Percentiles rank a stretch among this genome's conserved stretches.
Conservation (phyloP, 2,888 invertebrate genomes). For the Trichopria drosophilae region DNA sequence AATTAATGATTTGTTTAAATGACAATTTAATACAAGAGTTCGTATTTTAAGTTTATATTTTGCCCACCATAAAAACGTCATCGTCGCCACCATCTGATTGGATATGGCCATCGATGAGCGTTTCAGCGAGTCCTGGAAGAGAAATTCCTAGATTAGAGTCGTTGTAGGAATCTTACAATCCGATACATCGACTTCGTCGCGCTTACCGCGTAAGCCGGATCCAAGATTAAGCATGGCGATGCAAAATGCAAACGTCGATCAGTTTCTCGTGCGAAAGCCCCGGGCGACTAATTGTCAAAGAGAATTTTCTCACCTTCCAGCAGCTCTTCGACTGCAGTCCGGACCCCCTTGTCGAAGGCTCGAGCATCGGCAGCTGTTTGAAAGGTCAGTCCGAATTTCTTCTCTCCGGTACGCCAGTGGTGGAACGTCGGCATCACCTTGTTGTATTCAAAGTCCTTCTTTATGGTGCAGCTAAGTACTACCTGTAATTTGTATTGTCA, state of each 20-base stretch:
- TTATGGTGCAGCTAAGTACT: slow-evolving; percentile 90
- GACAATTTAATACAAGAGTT: neutral
- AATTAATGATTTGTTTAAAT: slow-evolving; percentile 36
- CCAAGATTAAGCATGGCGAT: slow-evolving; percentile 26
- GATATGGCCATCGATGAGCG: slow-evolving; percentile 68
- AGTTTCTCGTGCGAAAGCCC: neutral
- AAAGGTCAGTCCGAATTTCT: slow-evolving; percentile 93
- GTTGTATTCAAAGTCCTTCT: slow-evolving; percentile 94
- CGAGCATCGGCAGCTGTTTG: slow-evolving; percentile 93
- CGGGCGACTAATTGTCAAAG: neutral
- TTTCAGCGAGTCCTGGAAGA: slow-evolving; percentile 73
- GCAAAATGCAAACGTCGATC: slow-evolving; percentile 18
- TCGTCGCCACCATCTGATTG: slow-evolving; percentile 81
- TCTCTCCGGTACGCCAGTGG: slow-evolving; percentile 95
- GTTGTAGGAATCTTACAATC: slow-evolving; percentile 8
- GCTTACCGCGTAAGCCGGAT: slow-evolving; percentile 29
- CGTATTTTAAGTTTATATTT: slow-evolving; percentile 9
- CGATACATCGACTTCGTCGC: slow-evolving; percentile 10
- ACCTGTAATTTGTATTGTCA: slow-evolving; percentile 64
- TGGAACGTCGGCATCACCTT: slow-evolving; percentile 98
- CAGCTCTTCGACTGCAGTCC: slow-evolving; percentile 86
- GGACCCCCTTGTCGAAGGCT: slow-evolving; percentile 90
- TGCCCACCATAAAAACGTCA: slow-evolving; percentile 89
- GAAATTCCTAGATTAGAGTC: slow-evolving; percentile 34
- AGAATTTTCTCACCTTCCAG: slow-evolving; percentile 75